phyloP scores from a whole-genome alignment of 2,888 invertebrate genomes.

The Ochropacha duplaris region DNA sequence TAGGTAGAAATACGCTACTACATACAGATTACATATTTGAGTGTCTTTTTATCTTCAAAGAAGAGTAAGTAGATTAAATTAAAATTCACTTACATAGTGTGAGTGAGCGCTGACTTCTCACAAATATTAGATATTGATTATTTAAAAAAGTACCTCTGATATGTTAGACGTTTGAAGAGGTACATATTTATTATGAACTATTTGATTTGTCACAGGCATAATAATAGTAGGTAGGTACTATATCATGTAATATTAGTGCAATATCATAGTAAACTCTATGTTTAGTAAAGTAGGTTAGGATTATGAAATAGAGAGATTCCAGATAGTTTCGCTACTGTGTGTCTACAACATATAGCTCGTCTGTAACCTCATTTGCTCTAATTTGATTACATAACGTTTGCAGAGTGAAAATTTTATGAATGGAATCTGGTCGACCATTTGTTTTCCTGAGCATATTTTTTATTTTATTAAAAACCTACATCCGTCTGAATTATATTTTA shows the following conservation, averaged over 20 bases:
- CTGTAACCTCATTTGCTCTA: constrained; percentile 58
- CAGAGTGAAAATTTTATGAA: constrained; percentile 63
- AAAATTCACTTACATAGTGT: too few relatives aligned
- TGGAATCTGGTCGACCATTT: constrained; percentile 54
- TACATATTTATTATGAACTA: too few relatives aligned
- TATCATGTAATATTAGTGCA: neutral
- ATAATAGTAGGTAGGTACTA: too few relatives aligned
- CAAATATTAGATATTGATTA: too few relatives aligned
- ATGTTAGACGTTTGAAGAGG: neutral
- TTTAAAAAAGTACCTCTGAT: neutral
- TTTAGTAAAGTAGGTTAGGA: constrained; percentile 14
- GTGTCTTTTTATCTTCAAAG: too few relatives aligned
- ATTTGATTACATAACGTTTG: constrained; percentile 62
- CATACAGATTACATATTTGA: too few relatives aligned
- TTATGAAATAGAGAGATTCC: constrained; percentile 38
- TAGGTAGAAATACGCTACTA: too few relatives aligned
- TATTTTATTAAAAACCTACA: constrained; percentile 64
- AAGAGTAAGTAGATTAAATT: too few relatives aligned
- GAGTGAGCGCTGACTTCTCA: too few relatives aligned
- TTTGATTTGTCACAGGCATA: too few relatives aligned
- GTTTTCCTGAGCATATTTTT: constrained; percentile 54
- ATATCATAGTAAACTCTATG: constrained; percentile 8
- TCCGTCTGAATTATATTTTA: constrained; percentile 50
- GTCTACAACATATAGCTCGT: constrained; percentile 42
- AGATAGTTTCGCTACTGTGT: constrained; percentile 38